Evolutionary conservation across 2,888 invertebrate genomes (phyloP), one percentile per base, ranked within the genome.

Genomic region (Cloeon dipterum): DNA sequence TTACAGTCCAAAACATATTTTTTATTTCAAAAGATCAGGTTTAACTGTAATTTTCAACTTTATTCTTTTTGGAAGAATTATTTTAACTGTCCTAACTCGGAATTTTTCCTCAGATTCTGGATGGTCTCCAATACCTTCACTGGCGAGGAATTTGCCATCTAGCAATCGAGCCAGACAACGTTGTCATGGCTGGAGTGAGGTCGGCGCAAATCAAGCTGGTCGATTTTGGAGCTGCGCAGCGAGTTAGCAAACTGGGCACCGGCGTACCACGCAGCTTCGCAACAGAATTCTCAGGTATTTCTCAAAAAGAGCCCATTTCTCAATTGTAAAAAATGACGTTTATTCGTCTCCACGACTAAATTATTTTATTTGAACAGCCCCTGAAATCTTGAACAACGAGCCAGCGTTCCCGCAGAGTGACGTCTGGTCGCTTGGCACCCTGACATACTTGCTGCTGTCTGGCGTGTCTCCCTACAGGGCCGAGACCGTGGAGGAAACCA

Each of bases 371-470:
- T 25, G 11, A 25, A 11, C 59, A 70, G 79, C 93, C 5, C 93
- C 93, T 0, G 93, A 94, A 58, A 72, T 89, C 42, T 59, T 89
- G 34, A 72, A 72, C 51, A 79, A 85, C 52, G 89, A 91, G 56
- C 72, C 78, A 5, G 78, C 86, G 21, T 81, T 74, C 55, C 79
- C 79, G 2, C 83, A 86, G 54, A 79, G 85, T 3, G 98, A 98
- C 58, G 74, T 96, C 48, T 98, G 96, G 98, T 78, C 85, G 16
- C 68, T 96, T 36, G 96, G 93, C 37, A 85, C 85, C 10, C 61
- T 96, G 5, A 66, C 85, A 1, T 98, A 96, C 60, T 66, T 93
- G 32, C 66, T 98, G 62, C 59, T 98, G 44, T 91, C 91, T 3
- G 96, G 94, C 13, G 74, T 71, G 40, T 78, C 91, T 37, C 91